Base-by-base conservation (phyloP, 2,797 vertebrate species). In the Gallinago nigripennis region DNA sequence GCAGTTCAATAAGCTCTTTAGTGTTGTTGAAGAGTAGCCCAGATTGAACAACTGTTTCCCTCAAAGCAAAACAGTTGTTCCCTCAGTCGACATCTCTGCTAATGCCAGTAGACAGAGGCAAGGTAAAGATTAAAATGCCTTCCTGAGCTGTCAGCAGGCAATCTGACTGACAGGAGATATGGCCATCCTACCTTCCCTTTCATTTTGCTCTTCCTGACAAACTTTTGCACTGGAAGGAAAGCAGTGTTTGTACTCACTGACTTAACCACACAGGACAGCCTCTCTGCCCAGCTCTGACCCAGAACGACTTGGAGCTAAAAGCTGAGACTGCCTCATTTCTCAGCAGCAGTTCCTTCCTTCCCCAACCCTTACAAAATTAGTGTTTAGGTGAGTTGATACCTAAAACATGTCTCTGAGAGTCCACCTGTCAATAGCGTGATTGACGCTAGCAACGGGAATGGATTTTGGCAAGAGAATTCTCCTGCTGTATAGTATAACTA, bases 111-210 rank as follows among this genome's bases (percentile, higher is more conserved):
- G 23, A 61, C 25, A 84, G 33, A 68, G 16, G 27, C 37, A 79
- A 91, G 45, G 16, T 77, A 84, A 83, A 85, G 56, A 82, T 56
- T 71, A 86, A 94, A 95, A 92, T 53, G 39, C 45, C 37, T 71
- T 86, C 54, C 78, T 79, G 78, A 92, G 41, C 24, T 48, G 19
- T 8, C 78, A 86, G 70, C 0, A 2, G 19, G 65, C 64, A 86
- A 86, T 71, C 53, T 84, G 43, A 68, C 39, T 56, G 84, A 71
- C 45, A 56, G 50, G n/a, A 81, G 72, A 66, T n/a, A 64, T 3
- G 16, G 31, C 21, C 17, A 64, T 43, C 54, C 23, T 68, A 25
- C 30, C 65, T 68, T 63, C 21, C 19, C 24, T 75, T 72, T 71
- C 37, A 46, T 57, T 63, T 86, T 50, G 13, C 24, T 69, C 10